Conservation (phyloP, 2,113 vertebrate genomes). For the Clarias batrachus region DNA sequence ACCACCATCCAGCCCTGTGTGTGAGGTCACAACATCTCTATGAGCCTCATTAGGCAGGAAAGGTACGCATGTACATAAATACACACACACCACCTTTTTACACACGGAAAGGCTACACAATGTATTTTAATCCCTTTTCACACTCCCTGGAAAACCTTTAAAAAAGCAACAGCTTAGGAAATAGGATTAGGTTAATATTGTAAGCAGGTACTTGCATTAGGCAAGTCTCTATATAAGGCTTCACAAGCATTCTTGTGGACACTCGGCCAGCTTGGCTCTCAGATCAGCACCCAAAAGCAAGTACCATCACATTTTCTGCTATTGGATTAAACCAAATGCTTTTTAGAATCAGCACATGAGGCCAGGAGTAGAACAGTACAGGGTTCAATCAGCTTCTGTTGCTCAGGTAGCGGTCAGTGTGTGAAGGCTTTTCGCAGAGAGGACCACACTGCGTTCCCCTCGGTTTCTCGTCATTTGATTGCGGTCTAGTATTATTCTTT, state of each 20-base stretch:
- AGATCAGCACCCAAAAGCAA: slow-evolving; percentile 23
- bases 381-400: slow-evolving; percentile 28
- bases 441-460: background rate
- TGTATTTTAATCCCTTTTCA: slow-evolving; percentile 69
- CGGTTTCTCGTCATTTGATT: slow-evolving; percentile 31
- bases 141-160: slow-evolving; percentile 45
- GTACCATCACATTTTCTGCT: slow-evolving; percentile 27
- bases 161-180: slow-evolving; percentile 31
- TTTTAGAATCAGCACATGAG: slow-evolving; percentile 33
- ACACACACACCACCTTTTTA: slow-evolving; percentile 8
- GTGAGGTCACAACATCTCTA: slow-evolving; percentile 23
- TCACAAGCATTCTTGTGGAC: slow-evolving; percentile 56
- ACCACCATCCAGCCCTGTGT: slow-evolving; percentile 30
- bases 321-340: slow-evolving; percentile 23
- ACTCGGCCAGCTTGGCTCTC: slow-evolving; percentile 48
- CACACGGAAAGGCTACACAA: slow-evolving; percentile 13
- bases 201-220: slow-evolving; percentile 65
- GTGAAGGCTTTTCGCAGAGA: slow-evolving; percentile 36
- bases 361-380: slow-evolving; percentile 34
- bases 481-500: slow-evolving; percentile 47
- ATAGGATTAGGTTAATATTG: slow-evolving; percentile 39
- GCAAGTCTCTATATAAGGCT: slow-evolving; percentile 71
- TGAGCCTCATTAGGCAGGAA: slow-evolving; percentile 29
- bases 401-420: slow-evolving; percentile 18
- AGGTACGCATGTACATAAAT: background rate